A percentile compares a stretch with the other conserved stretches of the same genome.
Conservation (phyloP, 2,888 invertebrate genomes). For the Leptinotarsa peninsularis region DNA sequence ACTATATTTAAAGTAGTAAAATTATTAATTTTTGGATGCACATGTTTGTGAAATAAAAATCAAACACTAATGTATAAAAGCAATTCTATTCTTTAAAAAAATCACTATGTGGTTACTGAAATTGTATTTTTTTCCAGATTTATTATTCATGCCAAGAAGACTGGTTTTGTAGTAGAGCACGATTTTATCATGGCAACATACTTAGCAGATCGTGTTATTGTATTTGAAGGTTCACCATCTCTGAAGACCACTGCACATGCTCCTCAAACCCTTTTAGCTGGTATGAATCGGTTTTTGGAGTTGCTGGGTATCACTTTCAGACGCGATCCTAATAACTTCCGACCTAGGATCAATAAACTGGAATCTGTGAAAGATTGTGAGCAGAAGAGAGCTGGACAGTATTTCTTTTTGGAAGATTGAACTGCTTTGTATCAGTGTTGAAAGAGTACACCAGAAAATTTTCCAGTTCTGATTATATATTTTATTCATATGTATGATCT, state of each 20-base stretch:
- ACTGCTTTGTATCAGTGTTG: conserved; percentile 17
- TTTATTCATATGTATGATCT: conserved; percentile 22
- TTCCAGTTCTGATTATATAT: conserved; percentile 24
- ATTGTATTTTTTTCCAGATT: conserved; percentile 72
- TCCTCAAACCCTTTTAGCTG: conserved; percentile 93
- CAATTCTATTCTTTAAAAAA: background rate
- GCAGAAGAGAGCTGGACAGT: conserved; percentile 97
- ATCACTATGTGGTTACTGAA: background rate
- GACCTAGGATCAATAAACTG: conserved; percentile 97
- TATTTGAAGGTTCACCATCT: conserved; percentile 96
- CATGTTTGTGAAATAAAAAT: no score
- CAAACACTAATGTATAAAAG: no score
- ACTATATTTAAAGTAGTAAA: no score
- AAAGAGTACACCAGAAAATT: background rate
- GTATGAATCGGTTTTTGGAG: conserved; percentile 98
- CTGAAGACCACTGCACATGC: conserved; percentile 89
- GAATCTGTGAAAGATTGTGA: conserved; percentile 98
- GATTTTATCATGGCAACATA: conserved; percentile 99
- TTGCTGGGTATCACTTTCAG: conserved; percentile 97
- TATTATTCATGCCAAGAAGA: conserved; percentile 98
- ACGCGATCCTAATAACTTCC: conserved; percentile 97
- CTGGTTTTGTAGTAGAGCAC: conserved; percentile 99
- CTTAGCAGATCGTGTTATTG: conserved; percentile 96
- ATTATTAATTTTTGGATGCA: no score
- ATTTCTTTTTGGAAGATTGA: conserved; percentile 98